Evolutionary conservation across 2,797 vertebrate species (phyloP), one percentile per base, ranked within the genome.

Genomic region (Epinephelus awoara): DNA sequence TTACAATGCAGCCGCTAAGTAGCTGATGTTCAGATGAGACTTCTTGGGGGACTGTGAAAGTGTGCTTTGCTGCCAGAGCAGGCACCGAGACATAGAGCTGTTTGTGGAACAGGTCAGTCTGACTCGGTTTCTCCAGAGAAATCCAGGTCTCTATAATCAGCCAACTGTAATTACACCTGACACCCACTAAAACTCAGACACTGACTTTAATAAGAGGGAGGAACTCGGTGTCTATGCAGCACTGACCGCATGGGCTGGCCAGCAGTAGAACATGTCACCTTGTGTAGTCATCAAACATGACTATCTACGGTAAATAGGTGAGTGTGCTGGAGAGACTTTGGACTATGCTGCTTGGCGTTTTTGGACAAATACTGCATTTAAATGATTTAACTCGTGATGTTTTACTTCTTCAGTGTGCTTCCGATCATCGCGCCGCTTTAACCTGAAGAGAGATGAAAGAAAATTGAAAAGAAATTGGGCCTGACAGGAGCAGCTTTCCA

Each of bases 201-300:
- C 50, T 27, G 55, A 72, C 89, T 89, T 82, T 90, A 91, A 92
- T 89, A 80, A 89, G 83, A 80, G 84, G 79, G 88, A 88, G 84
- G 52, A 78, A 66, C 82, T 79, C 40, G 0, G 68, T 67, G 83
- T 86, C 72, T 86, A 29, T 79, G 55, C 72, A 62, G 63, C 42
- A 8, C 67, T 74, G 87, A 90, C 86, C 86, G 59, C 87, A 90
- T 18, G 25, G 74, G 72, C 80, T 72, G 77, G 84, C 79, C 80
- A 66, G 73, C 55, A 54, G 57, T 2, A 59, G 49, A 80, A 67
- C 42, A 25, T 21, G 81, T 84, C 86, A 84, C 69, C 80, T 57
- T 64, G 49, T 75, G 79, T 74, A 69, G 68, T 90, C 83, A 84
- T 77, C 81, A 68, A 77, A 75, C 80, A 80, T 44, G 65, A 81